These are phyloP conservation scores for Serranus cabrilla DNA, from an alignment of 2,797 vertebrate genomes.

Conservation along the genomic window DNA sequence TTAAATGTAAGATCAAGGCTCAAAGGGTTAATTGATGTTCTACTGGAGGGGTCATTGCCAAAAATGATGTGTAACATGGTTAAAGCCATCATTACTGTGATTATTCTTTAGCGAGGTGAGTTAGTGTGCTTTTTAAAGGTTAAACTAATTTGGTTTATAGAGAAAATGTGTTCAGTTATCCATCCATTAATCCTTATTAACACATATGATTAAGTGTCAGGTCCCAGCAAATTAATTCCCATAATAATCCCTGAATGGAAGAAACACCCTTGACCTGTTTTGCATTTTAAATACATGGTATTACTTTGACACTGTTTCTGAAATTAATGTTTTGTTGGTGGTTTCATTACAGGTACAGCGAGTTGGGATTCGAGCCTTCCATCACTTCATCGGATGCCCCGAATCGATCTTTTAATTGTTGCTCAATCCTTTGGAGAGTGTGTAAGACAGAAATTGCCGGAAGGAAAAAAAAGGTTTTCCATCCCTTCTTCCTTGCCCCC, in stretches of 20 bases:
- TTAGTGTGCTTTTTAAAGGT: neutral
- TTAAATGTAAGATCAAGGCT: neutral
- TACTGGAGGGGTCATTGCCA: neutral
- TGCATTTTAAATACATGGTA: neutral
- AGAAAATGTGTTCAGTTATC: neutral
- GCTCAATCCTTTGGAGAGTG: slow-evolving; percentile 28
- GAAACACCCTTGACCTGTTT: neutral
- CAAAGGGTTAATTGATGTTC: neutral
- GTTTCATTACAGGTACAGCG: neutral
- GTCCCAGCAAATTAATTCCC: neutral
- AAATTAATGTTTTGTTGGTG: neutral
- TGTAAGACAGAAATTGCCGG: slow-evolving; percentile 49
- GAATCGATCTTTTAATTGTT: slow-evolving; percentile 58
- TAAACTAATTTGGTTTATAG: neutral
- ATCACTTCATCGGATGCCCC: slow-evolving; percentile 23
- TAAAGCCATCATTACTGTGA: slow-evolving; percentile 4
- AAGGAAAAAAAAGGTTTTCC: slow-evolving; percentile 47
- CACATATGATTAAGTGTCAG: neutral
- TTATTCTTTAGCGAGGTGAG: neutral
- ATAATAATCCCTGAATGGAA: neutral
- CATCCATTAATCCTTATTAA: slow-evolving; percentile 4
- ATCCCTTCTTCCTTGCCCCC: slow-evolving; percentile 62
- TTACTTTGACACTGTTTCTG: neutral
- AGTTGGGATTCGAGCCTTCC: slow-evolving; percentile 8
- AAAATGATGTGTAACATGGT: neutral